These are phyloP conservation scores for Thecophora atra DNA, from an alignment of 2,888 invertebrate genomes.

Conservation along the genomic window DNA sequence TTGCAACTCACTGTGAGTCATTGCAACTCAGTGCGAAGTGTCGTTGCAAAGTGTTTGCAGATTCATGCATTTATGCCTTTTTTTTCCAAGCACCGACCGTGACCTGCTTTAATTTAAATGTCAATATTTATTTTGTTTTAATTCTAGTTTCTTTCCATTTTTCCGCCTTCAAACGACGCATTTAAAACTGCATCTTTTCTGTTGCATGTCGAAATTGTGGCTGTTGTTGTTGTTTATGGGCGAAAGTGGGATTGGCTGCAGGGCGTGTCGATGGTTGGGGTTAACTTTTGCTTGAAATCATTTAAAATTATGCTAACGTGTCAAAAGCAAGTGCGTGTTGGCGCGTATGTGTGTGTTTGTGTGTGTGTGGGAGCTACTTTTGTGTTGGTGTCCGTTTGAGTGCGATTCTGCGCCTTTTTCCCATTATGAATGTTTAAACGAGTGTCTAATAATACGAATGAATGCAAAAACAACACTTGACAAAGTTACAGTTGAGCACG, in stretches of 20 bases:
- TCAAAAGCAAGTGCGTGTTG: not conserved
- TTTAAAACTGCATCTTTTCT: not conserved
- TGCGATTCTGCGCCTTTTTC: not conserved
- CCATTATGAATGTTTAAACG: constrained; percentile 8
- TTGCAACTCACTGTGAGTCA: too few species aligned
- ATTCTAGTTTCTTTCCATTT: too few species aligned
- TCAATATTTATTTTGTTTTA: too few species aligned
- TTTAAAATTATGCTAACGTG: too few species aligned
- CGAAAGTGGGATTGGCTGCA: too few species aligned
- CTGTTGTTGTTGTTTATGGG: constrained; percentile 13
- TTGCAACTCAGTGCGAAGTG: not conserved
- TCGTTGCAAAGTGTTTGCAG: not conserved
- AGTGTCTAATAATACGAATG: not conserved
- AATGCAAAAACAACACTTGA: not conserved
- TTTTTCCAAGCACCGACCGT: constrained; percentile 33
- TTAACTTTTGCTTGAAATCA: too few species aligned
- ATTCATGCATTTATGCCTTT: not conserved
- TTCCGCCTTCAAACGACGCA: too few species aligned
- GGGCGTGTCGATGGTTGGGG: too few species aligned
- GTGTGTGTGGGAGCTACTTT: not conserved
- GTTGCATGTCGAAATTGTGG: not conserved
- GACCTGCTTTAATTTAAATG: constrained; percentile 36
- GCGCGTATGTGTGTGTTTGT: not conserved
- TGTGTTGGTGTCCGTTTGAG: not conserved
- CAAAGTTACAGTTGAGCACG: not conserved